These are phyloP conservation scores for Amphipyra tragopoginis DNA, from an alignment of 2,888 invertebrate genomes.

Conservation along the genomic window DNA sequence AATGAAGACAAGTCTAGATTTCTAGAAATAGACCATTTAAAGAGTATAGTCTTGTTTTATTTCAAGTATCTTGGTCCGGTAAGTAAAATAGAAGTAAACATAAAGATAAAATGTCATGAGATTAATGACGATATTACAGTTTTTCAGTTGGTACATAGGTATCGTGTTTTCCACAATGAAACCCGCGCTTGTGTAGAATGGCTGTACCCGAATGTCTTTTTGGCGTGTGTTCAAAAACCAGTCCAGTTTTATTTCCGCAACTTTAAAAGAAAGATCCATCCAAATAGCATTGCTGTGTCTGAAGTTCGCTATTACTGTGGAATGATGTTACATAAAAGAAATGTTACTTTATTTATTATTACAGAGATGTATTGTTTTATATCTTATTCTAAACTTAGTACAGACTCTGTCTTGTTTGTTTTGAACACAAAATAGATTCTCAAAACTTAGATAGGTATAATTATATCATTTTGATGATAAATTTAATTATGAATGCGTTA, in stretches of 20 bases:
- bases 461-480: conserved; percentile 17
- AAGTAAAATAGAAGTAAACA: conserved; percentile 27
- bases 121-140: conserved; percentile 34
- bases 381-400: conserved; percentile 9
- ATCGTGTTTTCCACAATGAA: conserved; percentile 55
- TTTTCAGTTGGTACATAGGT: conserved; percentile 37
- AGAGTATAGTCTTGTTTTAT: conserved; percentile 51
- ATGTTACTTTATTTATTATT: conserved; percentile 44
- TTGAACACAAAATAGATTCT: conserved; percentile 4
- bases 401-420: conserved; percentile 9
- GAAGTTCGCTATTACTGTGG: conserved; percentile 49
- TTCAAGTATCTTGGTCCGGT: conserved; percentile 16
- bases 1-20: conserved; percentile 66
- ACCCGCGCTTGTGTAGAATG: conserved; percentile 53
- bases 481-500: conserved; percentile 15
- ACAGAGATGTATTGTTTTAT: conserved; percentile 28
- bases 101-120: conserved; percentile 21
- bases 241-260: conserved; percentile 60
- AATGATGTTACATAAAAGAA: conserved; percentile 50
- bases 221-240: conserved; percentile 71
- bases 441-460: conserved; percentile 7
- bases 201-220: conserved; percentile 64
- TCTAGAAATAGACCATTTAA: conserved; percentile 61
- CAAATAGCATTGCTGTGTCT: conserved; percentile 58
- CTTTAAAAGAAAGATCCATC: conserved; percentile 62